Conservation (phyloP, 2,888 invertebrate species). For the Eulithis testata region DNA sequence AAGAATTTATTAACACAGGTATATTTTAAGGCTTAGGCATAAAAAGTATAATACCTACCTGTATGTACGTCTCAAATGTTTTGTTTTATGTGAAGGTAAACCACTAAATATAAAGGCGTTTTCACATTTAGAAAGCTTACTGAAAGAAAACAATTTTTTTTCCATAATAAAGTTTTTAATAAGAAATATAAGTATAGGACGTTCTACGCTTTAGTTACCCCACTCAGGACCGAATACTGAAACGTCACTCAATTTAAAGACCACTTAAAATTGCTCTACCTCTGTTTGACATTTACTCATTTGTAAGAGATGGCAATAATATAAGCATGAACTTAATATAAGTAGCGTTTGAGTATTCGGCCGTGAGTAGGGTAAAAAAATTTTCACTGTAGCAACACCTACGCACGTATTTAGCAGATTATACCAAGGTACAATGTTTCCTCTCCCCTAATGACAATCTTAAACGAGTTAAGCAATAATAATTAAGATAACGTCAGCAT, state of each 20-base stretch:
- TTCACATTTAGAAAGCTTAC: too few relatives aligned
- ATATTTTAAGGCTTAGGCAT: conserved; percentile 8
- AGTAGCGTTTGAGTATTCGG: too few relatives aligned
- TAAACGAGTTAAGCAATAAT: conserved; percentile 30
- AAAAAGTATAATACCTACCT: conserved; percentile 8
- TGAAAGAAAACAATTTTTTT: too few relatives aligned
- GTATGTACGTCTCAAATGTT: conserved; percentile 4
- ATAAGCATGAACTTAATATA: too few relatives aligned
- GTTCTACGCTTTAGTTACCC: too few relatives aligned
- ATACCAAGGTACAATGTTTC: background rate
- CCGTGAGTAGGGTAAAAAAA: background rate
- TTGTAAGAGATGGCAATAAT: too few relatives aligned
- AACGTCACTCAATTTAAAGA: too few relatives aligned
- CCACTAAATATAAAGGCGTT: conserved; percentile 6
- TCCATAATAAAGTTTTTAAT: too few relatives aligned
- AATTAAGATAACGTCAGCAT: conserved; percentile 26
- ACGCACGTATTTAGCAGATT: background rate
- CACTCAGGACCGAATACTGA: too few relatives aligned
- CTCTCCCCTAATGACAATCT: conserved; percentile 25
- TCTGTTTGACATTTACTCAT: too few relatives aligned
- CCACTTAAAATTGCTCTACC: too few relatives aligned
- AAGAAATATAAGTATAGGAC: too few relatives aligned
- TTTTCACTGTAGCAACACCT: background rate
- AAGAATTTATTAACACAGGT: background rate
- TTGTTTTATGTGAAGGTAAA: conserved; percentile 20